A percentile compares a stretch with the other conserved stretches of the same genome.
Evolutionary conservation across 2,113 vertebrate genomes (phyloP).

Genomic region (Mus spicilegus): DNA sequence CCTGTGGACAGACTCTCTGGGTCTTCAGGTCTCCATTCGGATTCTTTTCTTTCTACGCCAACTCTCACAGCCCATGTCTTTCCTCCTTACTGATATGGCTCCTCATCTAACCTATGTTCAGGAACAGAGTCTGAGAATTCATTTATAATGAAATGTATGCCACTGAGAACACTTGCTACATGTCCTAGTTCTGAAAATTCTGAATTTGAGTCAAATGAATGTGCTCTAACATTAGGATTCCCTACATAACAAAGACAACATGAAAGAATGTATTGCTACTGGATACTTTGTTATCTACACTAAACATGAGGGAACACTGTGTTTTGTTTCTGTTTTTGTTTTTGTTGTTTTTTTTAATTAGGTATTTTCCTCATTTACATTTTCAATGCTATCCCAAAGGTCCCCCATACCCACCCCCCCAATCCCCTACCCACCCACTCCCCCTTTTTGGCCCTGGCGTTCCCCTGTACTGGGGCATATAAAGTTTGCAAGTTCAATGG

Average conservation of each 20-base stretch:
- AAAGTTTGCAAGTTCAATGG: too few relatives aligned
- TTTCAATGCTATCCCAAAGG: too few relatives aligned
- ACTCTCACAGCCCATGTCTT: neutral
- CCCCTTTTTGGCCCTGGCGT: too few relatives aligned
- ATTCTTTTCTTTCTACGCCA: neutral
- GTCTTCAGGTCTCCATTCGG: neutral
- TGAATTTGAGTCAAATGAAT: neutral
- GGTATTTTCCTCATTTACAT: too few relatives aligned
- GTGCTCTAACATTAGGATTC: neutral
- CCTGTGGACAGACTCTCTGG: neutral
- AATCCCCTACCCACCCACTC: too few relatives aligned
- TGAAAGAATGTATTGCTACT: neutral
- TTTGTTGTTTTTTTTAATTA: too few relatives aligned
- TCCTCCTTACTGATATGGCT: neutral
- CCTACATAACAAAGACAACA: neutral
- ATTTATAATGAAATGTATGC: neutral
- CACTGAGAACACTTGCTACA: neutral
- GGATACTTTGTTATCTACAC: neutral
- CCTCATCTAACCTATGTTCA: neutral
- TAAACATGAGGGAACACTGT: neutral
- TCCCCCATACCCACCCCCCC: too few relatives aligned
- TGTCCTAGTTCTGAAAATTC: neutral
- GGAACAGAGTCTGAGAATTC: neutral
- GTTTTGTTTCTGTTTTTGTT: too few relatives aligned
- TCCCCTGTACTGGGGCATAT: too few relatives aligned